phyloP scores from a whole-genome alignment of 1,140 invertebrate genomes.

The Daktulosphaira vitifoliae region DNA sequence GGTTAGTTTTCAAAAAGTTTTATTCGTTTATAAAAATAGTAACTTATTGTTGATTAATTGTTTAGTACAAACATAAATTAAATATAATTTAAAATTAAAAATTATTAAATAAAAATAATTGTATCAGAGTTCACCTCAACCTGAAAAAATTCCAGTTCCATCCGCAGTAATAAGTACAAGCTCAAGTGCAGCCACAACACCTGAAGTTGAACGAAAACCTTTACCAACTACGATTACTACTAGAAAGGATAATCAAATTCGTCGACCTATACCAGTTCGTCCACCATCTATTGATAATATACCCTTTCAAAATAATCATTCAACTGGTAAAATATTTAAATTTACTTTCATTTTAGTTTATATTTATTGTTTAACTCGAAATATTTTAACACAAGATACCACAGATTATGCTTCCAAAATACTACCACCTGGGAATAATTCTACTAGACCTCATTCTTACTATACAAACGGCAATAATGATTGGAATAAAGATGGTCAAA shows the following conservation, averaged over 20 bases:
- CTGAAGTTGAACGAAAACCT: constrained; percentile 37
- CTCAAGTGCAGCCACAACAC: constrained; percentile 44
- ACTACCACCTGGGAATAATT: neutral
- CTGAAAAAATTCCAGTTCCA: constrained; percentile 39
- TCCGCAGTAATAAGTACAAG: constrained; percentile 44
- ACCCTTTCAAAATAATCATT: constrained; percentile 22
- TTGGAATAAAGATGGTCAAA: neutral
- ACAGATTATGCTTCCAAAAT: neutral
- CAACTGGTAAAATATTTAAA: too few species aligned
- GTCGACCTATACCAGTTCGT: constrained; percentile 17
- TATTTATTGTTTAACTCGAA: too few species aligned
- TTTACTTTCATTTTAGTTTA: too few species aligned
- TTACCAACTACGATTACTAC: neutral
- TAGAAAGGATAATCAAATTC: constrained; percentile 15
- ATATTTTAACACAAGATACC: neutral
- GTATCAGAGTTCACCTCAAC: constrained; percentile 29
- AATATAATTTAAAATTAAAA: too few species aligned
- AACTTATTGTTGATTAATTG: too few species aligned
- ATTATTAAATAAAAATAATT: neutral
- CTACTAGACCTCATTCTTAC: constrained; percentile 7
- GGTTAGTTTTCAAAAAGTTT: constrained; percentile 40
- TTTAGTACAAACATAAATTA: too few species aligned
- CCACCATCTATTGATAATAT: constrained; percentile 23
- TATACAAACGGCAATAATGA: constrained; percentile 21
- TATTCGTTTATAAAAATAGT: too few species aligned